Evolutionary conservation across 2,113 vertebrate species (phyloP).

Genomic region (Chiloscyllium plagiosum): DNA sequence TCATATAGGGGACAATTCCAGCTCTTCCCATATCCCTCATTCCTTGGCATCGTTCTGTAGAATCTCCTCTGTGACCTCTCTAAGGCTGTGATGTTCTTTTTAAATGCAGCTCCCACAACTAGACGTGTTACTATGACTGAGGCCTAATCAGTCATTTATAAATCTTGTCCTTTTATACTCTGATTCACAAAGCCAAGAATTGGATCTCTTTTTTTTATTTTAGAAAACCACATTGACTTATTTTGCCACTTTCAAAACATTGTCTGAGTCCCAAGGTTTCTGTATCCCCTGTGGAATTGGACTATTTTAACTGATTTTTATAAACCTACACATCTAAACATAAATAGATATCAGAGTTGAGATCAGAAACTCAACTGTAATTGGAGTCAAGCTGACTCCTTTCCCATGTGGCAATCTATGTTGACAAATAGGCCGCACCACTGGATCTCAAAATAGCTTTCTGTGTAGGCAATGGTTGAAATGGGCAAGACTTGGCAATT

Average conservation of each 20-base stretch:
- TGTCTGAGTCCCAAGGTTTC: background rate
- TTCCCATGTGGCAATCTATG: background rate
- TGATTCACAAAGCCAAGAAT: background rate
- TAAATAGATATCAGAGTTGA: background rate
- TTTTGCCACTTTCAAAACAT: background rate
- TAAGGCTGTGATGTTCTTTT: background rate
- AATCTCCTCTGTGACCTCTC: background rate
- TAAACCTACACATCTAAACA: background rate
- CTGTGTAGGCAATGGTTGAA: background rate
- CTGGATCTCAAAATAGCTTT: background rate
- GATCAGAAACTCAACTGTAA: background rate
- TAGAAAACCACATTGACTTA: background rate
- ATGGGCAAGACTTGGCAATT: background rate
- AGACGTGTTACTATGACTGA: background rate
- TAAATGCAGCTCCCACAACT: background rate
- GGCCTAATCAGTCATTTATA: background rate
- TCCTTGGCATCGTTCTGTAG: background rate
- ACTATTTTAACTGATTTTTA: background rate
- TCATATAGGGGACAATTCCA: background rate
- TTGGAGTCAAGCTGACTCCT: background rate
- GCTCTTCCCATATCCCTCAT: background rate
- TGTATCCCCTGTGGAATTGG: background rate
- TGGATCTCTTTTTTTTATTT: background rate
- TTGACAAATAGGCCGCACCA: background rate
- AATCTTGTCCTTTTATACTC: background rate